A percentile compares a stretch with the other conserved stretches of the same genome.
phyloP scores from a whole-genome alignment of 2,113 vertebrate genomes.

The Osmerus mordax region DNA sequence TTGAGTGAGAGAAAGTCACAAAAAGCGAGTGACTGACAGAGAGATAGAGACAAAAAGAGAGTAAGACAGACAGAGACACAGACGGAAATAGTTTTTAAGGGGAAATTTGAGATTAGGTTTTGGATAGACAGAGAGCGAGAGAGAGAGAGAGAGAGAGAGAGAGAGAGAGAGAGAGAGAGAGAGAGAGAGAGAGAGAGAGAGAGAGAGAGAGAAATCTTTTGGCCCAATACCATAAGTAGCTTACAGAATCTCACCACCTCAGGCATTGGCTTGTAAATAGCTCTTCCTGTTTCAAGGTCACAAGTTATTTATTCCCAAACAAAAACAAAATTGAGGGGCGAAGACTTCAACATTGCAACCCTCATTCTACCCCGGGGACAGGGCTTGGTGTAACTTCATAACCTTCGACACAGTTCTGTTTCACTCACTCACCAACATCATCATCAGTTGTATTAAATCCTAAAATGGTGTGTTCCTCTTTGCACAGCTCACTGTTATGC shows the following conservation, averaged over 20 bases:
- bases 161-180: slow-evolving; percentile 6
- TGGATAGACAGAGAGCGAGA: slow-evolving; percentile 7
- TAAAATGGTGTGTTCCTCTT: no score
- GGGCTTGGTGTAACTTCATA: no score
- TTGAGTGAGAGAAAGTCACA: background rate
- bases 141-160: background rate
- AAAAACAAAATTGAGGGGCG: slow-evolving; percentile 27
- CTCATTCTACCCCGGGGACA: background rate
- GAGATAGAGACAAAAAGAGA: slow-evolving; percentile 17
- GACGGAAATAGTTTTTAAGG: background rate
- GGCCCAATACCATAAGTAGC: slow-evolving; percentile 32
- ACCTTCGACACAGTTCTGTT: no score
- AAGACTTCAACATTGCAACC: slow-evolving; percentile 20
- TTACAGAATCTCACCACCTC: slow-evolving; percentile 16
- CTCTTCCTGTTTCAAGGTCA: slow-evolving; percentile 24
- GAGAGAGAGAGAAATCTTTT: slow-evolving; percentile 21
- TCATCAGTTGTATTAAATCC: no score
- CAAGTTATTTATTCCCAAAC: slow-evolving; percentile 35
- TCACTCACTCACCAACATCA: no score
- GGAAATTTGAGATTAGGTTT: slow-evolving; percentile 38
- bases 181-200: background rate
- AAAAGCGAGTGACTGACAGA: slow-evolving; percentile 5
- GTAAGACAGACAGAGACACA: slow-evolving; percentile 22
- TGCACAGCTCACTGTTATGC: no score
- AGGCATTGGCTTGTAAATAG: slow-evolving; percentile 36